Base-by-base conservation (phyloP, 2,888 invertebrate species). In the Timema cristinae region DNA sequence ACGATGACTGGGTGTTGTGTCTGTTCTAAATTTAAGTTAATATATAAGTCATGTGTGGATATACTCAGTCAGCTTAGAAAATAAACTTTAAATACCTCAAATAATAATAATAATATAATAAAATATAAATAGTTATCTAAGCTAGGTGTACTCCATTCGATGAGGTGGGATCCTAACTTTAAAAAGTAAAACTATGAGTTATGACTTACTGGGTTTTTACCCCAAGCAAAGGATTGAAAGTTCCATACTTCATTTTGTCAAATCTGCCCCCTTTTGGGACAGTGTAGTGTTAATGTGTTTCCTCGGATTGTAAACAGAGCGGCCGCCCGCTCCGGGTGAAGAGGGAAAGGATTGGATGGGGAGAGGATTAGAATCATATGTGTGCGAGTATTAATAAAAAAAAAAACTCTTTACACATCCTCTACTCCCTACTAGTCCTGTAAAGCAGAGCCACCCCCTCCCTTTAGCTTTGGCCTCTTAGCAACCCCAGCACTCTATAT, bases 281-380 rank as follows among this genome's bases (percentile, higher is more conserved):
- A 71, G 59, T 67, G 63, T 69, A 67, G 71, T 74, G 74, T 74
- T 74, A 74, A 74, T 74, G 74, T 74, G 71, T 71, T 72, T 68
- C 66, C 67, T 70, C 67, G 72, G 72, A 63, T 63, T 63, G 63
- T 63, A 63, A 63, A 63, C 63, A 70, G 70, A 32, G 32, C 6
- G 6, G 16, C 32, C 9, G 63, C 47, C 7, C 13, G 63, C 10
- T 9, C 9, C n/a, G 8, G 59, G 63, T 6, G 32, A n/a, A 49
- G 49, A 69, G 56, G 50, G 49, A 49, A 61, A 69, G 66, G 68
- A 50, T 63, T 52, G 52, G 59, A 59, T 50, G 66, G 68, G 50
- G 56, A 52, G 52, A 48, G 59, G 56, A 66, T 70, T 66, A 66
- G 68, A 71, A 67, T 73, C 68, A 73, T 71, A 73, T 73, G 73